phyloP scores from a whole-genome alignment of 30 jellyfish, hydroid and myxozoan genomes.

The Hydractinia echinata region DNA sequence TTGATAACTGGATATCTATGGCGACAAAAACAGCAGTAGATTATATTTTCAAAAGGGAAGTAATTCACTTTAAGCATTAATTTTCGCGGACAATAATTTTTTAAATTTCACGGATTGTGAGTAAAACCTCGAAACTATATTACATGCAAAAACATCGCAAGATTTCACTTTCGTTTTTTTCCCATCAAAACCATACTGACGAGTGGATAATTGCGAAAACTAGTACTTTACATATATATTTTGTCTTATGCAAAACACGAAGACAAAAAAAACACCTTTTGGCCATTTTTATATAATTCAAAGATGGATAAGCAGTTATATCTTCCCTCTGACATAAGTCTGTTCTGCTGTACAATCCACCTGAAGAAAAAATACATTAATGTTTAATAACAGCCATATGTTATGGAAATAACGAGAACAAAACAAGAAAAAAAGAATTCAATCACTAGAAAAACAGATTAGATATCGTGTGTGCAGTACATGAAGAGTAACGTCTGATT shows the following conservation, averaged over 20 bases:
- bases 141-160: no score
- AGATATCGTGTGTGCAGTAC: not conserved
- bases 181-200: no score
- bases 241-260: no score
- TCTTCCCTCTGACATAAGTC: constrained; percentile 43
- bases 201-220: no score
- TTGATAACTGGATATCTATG: not conserved
- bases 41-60: no score
- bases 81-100: no score
- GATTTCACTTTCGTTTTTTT: no score
- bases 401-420: not conserved
- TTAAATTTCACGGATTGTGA: no score
- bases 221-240: no score
- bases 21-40: no score
- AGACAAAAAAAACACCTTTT: constrained; percentile 29
- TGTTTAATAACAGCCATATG: not conserved
- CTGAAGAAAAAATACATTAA: constrained; percentile 28
- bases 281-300: constrained; percentile 49
- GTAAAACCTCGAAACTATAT: no score
- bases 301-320: constrained; percentile 60
- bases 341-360: constrained; percentile 66
- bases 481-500: not conserved
- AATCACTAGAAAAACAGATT: not conserved
- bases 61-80: no score
- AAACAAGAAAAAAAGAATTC: not conserved